Base-by-base conservation (phyloP, 1,140 invertebrate genomes). In the Eubasilissa regina region DNA sequence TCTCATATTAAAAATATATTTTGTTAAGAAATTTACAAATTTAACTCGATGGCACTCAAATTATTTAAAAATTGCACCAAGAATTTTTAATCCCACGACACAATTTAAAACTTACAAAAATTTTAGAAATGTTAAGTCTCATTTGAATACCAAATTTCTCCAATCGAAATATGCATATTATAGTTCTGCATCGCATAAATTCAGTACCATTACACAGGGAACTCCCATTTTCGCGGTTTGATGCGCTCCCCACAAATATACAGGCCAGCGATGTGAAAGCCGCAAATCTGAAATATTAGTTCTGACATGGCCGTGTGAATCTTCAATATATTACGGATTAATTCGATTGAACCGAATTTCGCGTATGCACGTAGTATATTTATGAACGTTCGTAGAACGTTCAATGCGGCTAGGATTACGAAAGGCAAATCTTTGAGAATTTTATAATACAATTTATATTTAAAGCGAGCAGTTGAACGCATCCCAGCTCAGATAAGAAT, bases 271-370 rank as follows among this genome's bases (percentile, higher is more conserved):
- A 75, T 45, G 56, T 35, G n/a, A 44, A 48, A 77, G 48, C 77
- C 77, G 77, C 77, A 77, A 79, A 80, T 82, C 78, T 79, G 78
- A 82, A 82, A 79, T 79, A 82, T 82, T 79, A 77, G 79, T 82
- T 82, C 58, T 73, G 43, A 62, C 55, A 56, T 19, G 80, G 44
- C 9, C 56, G 64, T 56, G 66, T 72, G 76, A 68, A 77, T 77
- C 47, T 62, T 66, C 75, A 53, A 75, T 62, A 75, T 62, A 75
- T 75, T 75, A 75, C 48, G 66, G 12, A 70, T 51, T 70, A 70
- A 70, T 70, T 70, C 17, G 45, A 70, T 70, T 21, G 66, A 12
- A 70, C 44, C 51, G 47, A 47, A 70, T 25, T 51, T 44, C 17
- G 21, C 60, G 60, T 25, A 43, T 43, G 19, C 19, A 7, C 60